These are phyloP conservation scores for Catharus ustulatus DNA, from an alignment of 2,797 vertebrate species.

Conservation along the genomic window DNA sequence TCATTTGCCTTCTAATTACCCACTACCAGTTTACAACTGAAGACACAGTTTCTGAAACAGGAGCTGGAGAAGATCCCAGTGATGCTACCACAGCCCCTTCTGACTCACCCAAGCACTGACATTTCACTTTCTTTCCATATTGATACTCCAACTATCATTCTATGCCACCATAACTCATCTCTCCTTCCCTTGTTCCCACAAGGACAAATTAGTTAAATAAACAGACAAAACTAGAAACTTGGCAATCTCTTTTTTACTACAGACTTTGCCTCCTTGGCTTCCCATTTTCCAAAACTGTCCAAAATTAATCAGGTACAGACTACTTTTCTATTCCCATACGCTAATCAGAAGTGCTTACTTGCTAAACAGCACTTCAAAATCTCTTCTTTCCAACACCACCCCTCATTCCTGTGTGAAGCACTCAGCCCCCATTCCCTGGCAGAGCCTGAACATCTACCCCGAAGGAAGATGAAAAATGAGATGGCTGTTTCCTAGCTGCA, in stretches of 20 bases:
- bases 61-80: not conserved
- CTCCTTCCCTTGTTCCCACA: not conserved
- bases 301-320: not conserved
- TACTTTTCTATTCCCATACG: not conserved
- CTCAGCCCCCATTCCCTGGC: not conserved
- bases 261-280: not conserved
- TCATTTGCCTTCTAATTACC: not conserved
- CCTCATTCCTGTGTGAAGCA: not conserved
- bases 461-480: conserved; percentile 46
- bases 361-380: not conserved
- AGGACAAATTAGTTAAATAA: conserved; percentile 1
- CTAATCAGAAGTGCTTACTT: not conserved
- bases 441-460: not conserved
- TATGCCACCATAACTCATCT: not conserved
- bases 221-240: not conserved
- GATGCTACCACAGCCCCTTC: not conserved
- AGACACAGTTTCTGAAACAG: not conserved
- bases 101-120: not conserved
- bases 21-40: not conserved
- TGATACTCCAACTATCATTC: not conserved
- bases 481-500: not conserved
- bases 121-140: not conserved
- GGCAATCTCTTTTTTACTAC: not conserved
- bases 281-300: not conserved
- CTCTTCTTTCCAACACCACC: not conserved